Evolutionary conservation across 1,140 invertebrate species (phyloP).

Genomic region (Microvelia longipes): DNA sequence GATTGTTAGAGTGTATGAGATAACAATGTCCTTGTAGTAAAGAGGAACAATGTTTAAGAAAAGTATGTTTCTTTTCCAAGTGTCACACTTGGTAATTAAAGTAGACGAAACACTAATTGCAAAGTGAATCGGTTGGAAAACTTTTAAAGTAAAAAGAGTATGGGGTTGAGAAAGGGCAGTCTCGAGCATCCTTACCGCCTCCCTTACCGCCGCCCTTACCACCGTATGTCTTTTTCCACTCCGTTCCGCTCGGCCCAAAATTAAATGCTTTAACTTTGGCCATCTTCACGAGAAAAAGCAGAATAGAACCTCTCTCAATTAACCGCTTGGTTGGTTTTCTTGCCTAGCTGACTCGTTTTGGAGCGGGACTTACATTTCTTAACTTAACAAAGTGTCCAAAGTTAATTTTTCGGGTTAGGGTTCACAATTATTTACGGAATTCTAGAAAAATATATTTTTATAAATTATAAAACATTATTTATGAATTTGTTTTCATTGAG

Average conservation of each 20-base stretch:
- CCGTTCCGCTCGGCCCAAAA: not conserved
- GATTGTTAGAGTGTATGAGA: not conserved
- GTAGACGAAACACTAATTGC: not conserved
- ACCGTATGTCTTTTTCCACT: not conserved
- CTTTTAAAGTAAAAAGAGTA: not conserved
- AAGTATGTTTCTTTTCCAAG: not conserved
- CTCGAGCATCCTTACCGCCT: no score
- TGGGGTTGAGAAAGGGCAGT: no score
- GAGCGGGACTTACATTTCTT: no score
- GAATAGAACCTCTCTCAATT: not conserved
- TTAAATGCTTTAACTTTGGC: not conserved
- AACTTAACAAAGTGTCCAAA: no score
- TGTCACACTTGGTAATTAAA: not conserved
- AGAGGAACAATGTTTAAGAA: not conserved
- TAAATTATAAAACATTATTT: no score
- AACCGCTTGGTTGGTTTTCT: not conserved
- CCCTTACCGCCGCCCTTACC: not conserved
- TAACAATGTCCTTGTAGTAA: not conserved
- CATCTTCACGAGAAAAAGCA: not conserved
- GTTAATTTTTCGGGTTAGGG: no score
- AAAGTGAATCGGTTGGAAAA: not conserved
- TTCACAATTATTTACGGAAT: no score
- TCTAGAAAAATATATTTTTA: no score
- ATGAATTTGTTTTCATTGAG: no score
- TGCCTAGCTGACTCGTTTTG: not conserved